Evolutionary conservation across 2,797 vertebrate genomes (phyloP).

Genomic region (Mormyrops boulengeri): DNA sequence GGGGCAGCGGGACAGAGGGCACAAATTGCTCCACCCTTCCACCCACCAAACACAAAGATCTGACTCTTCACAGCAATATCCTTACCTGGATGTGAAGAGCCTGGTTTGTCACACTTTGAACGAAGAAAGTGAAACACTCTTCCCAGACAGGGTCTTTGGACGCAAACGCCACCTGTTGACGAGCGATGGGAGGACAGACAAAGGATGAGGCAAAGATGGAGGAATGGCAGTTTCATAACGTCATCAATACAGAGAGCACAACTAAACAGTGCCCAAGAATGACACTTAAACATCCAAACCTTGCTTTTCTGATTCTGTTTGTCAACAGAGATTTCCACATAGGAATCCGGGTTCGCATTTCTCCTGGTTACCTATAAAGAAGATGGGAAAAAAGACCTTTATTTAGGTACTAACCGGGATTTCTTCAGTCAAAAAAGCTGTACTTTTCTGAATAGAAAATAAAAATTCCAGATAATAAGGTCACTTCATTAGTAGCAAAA

Average conservation of each 20-base stretch:
- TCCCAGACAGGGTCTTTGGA: constrained; percentile 82
- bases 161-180: constrained; percentile 64
- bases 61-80: neutral
- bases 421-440: neutral
- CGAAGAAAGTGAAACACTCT: constrained; percentile 88
- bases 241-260: neutral
- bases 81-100: constrained; percentile 75
- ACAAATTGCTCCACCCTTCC: neutral
- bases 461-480: neutral
- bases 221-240: neutral
- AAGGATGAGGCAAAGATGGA: neutral
- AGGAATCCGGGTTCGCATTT: constrained; percentile 69
- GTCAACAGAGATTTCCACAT: constrained; percentile 73
- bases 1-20: neutral
- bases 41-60: neutral
- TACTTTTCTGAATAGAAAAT: neutral
- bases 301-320: constrained; percentile 79
- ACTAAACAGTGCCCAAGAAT: neutral
- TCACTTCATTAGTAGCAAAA: neutral
- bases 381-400: neutral
- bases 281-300: constrained; percentile 54
- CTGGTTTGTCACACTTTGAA: constrained; percentile 66
- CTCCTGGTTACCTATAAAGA: constrained; percentile 58
- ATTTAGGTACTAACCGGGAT: neutral
- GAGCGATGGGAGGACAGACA: neutral